These are phyloP conservation scores for Ochotona princeps DNA, from an alignment of 2,113 vertebrate species.

Conservation along the genomic window DNA sequence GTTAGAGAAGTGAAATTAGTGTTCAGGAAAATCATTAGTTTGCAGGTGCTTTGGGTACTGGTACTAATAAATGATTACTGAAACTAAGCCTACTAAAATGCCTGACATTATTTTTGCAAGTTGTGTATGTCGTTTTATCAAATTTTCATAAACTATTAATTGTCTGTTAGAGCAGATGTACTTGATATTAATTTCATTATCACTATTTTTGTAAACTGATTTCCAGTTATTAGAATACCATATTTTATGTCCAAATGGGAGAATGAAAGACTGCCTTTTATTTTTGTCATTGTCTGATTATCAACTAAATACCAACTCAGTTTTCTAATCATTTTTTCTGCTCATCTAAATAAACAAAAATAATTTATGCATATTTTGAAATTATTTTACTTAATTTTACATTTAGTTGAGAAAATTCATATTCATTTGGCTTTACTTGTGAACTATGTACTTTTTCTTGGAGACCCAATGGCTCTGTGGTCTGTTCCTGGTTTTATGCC, in stretches of 20 bases:
- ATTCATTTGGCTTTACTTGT: neutral
- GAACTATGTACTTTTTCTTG: neutral
- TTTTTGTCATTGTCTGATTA: slow-evolving; percentile 9
- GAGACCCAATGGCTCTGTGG: neutral
- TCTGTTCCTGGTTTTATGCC: neutral
- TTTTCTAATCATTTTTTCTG: neutral
- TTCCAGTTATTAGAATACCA: neutral
- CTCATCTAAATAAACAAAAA: neutral
- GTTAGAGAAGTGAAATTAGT: slow-evolving; percentile 13
- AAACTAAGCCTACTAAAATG: neutral
- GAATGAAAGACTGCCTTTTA: neutral
- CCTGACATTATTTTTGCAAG: neutral
- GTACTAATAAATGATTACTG: neutral
- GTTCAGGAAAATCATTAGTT: neutral
- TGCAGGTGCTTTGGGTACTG: neutral
- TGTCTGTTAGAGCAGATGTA: neutral
- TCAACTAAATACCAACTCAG: neutral
- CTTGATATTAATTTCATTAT: slow-evolving; percentile 16
- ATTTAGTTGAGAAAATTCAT: neutral
- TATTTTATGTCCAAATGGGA: neutral
- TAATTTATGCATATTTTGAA: neutral
- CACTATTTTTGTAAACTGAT: slow-evolving; percentile 41
- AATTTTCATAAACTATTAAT: neutral
- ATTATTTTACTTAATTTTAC: slow-evolving; percentile 26
- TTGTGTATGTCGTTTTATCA: neutral